Conservation (phyloP, 2,888 invertebrate species). For the Drosophila setosimentum region DNA sequence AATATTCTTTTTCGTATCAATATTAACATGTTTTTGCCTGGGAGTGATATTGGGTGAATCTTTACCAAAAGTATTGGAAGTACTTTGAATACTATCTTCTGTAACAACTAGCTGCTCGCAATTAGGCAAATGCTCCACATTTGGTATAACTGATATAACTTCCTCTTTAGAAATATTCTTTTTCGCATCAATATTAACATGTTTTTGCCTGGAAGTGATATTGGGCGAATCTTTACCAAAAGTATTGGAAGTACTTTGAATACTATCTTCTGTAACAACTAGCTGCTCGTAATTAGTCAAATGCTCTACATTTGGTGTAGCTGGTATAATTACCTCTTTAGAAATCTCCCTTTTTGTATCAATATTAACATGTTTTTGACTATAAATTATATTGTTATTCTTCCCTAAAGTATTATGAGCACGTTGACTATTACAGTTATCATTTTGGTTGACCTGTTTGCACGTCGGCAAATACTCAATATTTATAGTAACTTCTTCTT, state of each 20-base stretch:
- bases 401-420: background rate
- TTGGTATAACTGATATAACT: background rate
- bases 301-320: no score
- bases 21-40: slow-evolving; percentile 1
- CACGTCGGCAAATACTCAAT: slow-evolving; percentile 1
- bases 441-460: background rate
- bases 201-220: no score
- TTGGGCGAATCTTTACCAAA: background rate
- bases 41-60: background rate
- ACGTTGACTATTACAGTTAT: background rate
- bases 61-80: background rate
- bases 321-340: background rate
- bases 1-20: background rate
- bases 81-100: background rate
- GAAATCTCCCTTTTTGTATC: background rate
- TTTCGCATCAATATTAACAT: background rate
- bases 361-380: background rate
- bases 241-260: no score
- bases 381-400: background rate
- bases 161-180: background rate
- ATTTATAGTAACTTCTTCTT: background rate
- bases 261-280: no score
- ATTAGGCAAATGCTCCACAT: background rate
- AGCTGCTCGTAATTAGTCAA: no score
- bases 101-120: background rate